Evolutionary conservation across 2,113 vertebrate genomes (phyloP).

Genomic region (Nicator chloris): DNA sequence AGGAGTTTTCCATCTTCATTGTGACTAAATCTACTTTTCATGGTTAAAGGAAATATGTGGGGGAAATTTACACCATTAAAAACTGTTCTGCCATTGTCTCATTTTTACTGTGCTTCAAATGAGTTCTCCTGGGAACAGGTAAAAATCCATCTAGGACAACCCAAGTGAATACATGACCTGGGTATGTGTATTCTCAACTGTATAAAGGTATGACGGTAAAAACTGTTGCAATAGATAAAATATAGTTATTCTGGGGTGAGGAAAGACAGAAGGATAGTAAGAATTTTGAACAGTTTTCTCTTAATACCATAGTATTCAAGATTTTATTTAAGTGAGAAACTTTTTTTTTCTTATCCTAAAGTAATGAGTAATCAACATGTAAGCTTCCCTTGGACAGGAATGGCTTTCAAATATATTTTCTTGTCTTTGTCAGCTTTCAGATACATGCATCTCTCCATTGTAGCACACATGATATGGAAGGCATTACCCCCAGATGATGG

Average conservation of each 20-base stretch:
- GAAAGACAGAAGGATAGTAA: background rate
- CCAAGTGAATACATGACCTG: background rate
- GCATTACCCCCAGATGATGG: background rate
- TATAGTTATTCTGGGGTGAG: background rate
- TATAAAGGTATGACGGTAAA: background rate
- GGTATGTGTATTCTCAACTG: background rate
- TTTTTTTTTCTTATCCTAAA: background rate
- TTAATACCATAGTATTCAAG: background rate
- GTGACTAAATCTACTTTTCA: background rate
- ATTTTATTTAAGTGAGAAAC: background rate
- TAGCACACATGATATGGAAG: background rate
- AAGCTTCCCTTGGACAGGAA: background rate
- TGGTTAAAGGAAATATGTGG: background rate
- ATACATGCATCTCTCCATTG: background rate
- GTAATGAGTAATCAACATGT: background rate
- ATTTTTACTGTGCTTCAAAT: background rate
- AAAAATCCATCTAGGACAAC: background rate
- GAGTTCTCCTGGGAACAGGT: background rate
- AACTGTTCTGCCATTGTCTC: background rate
- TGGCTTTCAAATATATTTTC: background rate
- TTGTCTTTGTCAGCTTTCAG: background rate
- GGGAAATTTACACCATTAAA: background rate
- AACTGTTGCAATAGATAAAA: background rate
- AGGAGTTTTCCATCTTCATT: background rate
- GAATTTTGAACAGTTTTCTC: background rate